phyloP scores from a whole-genome alignment of 2,888 invertebrate genomes.

The Caenorhabditis sp. region DNA sequence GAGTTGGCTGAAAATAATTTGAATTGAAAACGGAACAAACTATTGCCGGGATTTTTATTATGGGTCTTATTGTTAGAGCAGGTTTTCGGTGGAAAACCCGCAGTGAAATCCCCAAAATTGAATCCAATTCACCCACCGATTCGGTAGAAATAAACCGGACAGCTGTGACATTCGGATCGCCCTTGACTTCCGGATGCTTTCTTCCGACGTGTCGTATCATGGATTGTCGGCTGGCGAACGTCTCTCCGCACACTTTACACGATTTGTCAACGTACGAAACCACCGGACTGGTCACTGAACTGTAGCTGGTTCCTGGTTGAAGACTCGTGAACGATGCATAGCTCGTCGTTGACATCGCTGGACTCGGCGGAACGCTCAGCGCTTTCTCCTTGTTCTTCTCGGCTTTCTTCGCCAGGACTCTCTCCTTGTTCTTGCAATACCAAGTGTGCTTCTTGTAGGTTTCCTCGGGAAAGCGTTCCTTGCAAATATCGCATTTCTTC shows the following conservation, averaged over 20 bases:
- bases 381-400: slow-evolving; percentile 25
- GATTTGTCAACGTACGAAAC: slow-evolving; percentile 61
- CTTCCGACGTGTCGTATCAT: slow-evolving; percentile 67
- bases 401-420: neutral
- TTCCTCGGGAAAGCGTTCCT: neutral
- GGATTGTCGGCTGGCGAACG: slow-evolving; percentile 67
- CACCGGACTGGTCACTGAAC: slow-evolving; percentile 23
- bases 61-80: no score
- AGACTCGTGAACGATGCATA: slow-evolving; percentile 31
- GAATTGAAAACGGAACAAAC: no score
- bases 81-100: no score
- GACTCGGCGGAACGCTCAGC: slow-evolving; percentile 44
- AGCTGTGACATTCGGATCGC: slow-evolving; percentile 51
- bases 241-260: slow-evolving; percentile 63
- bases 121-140: slow-evolving; percentile 67
- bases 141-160: slow-evolving; percentile 53
- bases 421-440: slow-evolving; percentile 66
- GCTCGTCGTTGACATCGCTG: slow-evolving; percentile 47
- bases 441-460: slow-evolving; percentile 44
- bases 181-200: slow-evolving; percentile 65
- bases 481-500: slow-evolving; percentile 23
- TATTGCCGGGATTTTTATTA: no score
- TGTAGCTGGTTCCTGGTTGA: slow-evolving; percentile 23
- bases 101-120: no score
- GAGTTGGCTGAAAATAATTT: slow-evolving; percentile 61